Conservation (phyloP, 2,113 vertebrate species). For the Spea bombifrons region DNA sequence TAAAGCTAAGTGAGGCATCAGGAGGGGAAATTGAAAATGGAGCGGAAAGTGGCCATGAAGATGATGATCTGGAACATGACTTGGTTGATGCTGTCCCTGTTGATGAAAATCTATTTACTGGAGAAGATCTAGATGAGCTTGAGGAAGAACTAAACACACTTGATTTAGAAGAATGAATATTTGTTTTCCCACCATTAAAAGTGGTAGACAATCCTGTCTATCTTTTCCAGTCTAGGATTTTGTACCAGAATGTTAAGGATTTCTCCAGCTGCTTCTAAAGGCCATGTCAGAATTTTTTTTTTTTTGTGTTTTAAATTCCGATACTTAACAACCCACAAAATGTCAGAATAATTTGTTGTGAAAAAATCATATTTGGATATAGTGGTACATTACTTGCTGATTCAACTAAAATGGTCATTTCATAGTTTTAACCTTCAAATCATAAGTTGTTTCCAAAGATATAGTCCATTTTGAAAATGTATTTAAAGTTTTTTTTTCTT, state of each 20-base stretch:
- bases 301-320: too few relatives aligned
- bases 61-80: conserved; percentile 65
- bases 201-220: conserved; percentile 7
- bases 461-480: background rate
- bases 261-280: background rate
- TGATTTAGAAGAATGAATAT: conserved; percentile 84
- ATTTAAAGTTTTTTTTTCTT: background rate
- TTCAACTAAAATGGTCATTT: background rate
- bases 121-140: conserved; percentile 95
- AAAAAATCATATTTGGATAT: background rate
- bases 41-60: conserved; percentile 63
- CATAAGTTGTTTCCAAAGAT: too few relatives aligned
- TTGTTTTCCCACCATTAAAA: background rate
- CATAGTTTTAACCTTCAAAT: background rate
- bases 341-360: background rate
- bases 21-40: conserved; percentile 80
- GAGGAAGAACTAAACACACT: conserved; percentile 95
- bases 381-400: background rate
- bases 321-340: background rate
- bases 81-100: conserved; percentile 84
- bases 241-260: background rate
- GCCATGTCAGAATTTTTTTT: background rate
- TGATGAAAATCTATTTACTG: conserved; percentile 96
- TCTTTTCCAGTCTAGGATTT: background rate
- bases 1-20: conserved; percentile 88